Evolutionary conservation across 2,888 invertebrate species (phyloP), one percentile per base, ranked within the genome.

Genomic region (Ceraclea dissimilis): DNA sequence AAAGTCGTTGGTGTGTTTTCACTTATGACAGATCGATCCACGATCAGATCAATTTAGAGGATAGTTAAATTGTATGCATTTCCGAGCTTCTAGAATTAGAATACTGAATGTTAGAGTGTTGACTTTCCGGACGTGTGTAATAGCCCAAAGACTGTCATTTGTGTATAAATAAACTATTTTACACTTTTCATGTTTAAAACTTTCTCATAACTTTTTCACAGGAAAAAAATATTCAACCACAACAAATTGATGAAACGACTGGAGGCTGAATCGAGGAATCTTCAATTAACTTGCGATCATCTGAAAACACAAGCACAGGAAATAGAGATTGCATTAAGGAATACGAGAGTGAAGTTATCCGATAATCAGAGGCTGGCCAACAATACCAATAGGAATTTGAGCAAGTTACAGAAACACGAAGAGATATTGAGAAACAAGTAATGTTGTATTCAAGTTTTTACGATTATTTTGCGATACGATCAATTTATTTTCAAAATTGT

Each of bases 171-270:
- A n/a, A n/a, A n/a, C n/a, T n/a, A n/a, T n/a, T n/a, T n/a, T n/a
- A n/a, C n/a, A n/a, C n/a, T n/a, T n/a, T n/a, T n/a, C n/a, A n/a
- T n/a, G n/a, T n/a, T n/a, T n/a, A n/a, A n/a, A n/a, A n/a, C n/a
- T n/a, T n/a, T n/a, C n/a, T n/a, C n/a, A n/a, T n/a, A n/a, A n/a
- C n/a, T n/a, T n/a, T n/a, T n/a, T n/a, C n/a, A n/a, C 67, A 77
- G 77, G 64, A 74, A 75, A 70, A 71, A 68, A 58, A 78, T 78
- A 52, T 74, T 75, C 4, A 71, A 73, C 52, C 76, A 76, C 62
- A 75, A 75, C 8, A 70, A 72, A 6, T 72, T 71, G 66, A 71
- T 78, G 65, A 66, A 77, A 39, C 70, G 70, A 58, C 63, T 77
- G 21, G 75, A 73, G 65, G 75, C 74, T 47, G 75, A 77, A 61